Evolutionary conservation across 2,888 invertebrate species (phyloP), one percentile per base, ranked within the genome.

Genomic region (Isotomurus palustris): DNA sequence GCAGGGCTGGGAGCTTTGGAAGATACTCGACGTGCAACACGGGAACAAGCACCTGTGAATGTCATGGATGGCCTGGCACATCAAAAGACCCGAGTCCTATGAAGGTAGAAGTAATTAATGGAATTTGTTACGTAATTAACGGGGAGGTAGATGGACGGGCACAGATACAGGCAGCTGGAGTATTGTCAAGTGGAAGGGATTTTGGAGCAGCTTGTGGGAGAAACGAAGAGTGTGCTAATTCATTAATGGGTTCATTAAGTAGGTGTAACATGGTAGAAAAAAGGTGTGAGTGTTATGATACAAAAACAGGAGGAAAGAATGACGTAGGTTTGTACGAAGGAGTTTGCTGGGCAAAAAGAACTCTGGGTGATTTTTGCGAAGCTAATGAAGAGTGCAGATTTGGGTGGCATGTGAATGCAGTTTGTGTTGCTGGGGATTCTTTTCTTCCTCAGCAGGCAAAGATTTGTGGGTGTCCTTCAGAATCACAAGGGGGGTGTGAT

Each of bases 391-490:
- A 58, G 38, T 61, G 61, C 19, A 36, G 50, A 8, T 55, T 53
- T 17, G 61, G 61, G 17, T 43, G 38, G 17, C 61, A 55, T 27
- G 36, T 43, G 6, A 56, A 65, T 54, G 64, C 67, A 0, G 52
- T 61, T 38, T 67, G 67, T 48, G 27, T 36, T 1, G 6, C 10
- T 1, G 62, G 60, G 32, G 54, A 47, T 1, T 38, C 56, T 8
- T 67, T 57, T 22, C 47, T 62, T 14, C 24, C 43, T 3, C 8
- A 21, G 12, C 62, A 60, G 35, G n/a, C n/a, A n/a, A 64, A 59
- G 22, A 53, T 61, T 22, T 67, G 67, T 32, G 10, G 27, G 1
- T 67, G 66, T 60, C 64, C 62, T 3, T 43, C 50, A 22, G 53
- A 32, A 22, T 43, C 50, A 22, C 49, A 32, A 22, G 21, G 19